A percentile compares a stretch with the other conserved stretches of the same genome.
phyloP scores from a whole-genome alignment of 2,888 invertebrate genomes.

The Troglohyphantes excavatus region DNA sequence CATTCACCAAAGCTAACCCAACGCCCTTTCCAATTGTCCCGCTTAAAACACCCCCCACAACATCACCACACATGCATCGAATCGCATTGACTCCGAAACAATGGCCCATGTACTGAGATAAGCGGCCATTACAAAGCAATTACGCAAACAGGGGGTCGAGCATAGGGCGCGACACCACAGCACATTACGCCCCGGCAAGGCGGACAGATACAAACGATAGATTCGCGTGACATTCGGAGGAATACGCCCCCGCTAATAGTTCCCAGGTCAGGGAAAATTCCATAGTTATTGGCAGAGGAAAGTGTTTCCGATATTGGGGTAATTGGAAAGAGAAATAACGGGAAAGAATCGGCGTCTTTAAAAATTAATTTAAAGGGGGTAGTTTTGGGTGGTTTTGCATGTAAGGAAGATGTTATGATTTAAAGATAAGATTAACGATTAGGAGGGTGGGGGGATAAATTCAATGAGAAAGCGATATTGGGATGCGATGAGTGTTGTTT shows the following conservation, averaged over 20 bases:
- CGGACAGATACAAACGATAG: slow-evolving; percentile 61
- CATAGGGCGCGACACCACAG: slow-evolving; percentile 18
- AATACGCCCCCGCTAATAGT: slow-evolving; percentile 44
- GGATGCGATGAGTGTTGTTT: too few relatives aligned
- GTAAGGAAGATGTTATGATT: neutral
- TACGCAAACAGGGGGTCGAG: slow-evolving; percentile 25
- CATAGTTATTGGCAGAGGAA: slow-evolving; percentile 33
- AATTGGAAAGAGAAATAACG: slow-evolving; percentile 17
- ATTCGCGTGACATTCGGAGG: slow-evolving; percentile 39
- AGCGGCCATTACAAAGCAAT: slow-evolving; percentile 62
- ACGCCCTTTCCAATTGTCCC: neutral
- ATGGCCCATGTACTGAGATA: slow-evolving; percentile 27
- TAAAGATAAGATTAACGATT: neutral
- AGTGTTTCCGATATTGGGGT: slow-evolving; percentile 39
- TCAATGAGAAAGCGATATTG: too few relatives aligned
- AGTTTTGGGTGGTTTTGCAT: neutral
- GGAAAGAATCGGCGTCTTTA: neutral
- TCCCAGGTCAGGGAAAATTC: slow-evolving; percentile 33
- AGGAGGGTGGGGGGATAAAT: too few relatives aligned
- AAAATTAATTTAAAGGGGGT: slow-evolving; percentile 17
- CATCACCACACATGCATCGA: slow-evolving; percentile 9
- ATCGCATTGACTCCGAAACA: slow-evolving; percentile 8
- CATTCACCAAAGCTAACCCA: neutral
- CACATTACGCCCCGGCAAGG: slow-evolving; percentile 8
- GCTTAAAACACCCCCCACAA: neutral